Conservation (phyloP, 2,888 invertebrate species). For the Parnassius smintheus region DNA sequence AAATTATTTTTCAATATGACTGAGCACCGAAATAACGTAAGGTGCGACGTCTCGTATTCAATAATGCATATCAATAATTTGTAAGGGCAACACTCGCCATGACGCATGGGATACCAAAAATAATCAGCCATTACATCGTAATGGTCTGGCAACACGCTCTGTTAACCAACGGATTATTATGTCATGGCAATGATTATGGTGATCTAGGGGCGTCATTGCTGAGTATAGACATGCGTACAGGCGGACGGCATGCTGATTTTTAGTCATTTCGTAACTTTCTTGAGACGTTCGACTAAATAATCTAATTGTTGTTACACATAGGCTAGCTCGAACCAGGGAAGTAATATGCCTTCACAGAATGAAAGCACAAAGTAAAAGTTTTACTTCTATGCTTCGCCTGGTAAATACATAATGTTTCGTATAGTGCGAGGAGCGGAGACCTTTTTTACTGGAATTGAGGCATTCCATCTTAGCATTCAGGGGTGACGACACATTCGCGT, state of each 20-base stretch:
- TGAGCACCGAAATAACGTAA: not conserved
- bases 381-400: no score
- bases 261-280: not conserved
- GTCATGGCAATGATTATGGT: slow-evolving; percentile 56
- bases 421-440: no score
- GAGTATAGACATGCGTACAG: slow-evolving; percentile 25
- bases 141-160: slow-evolving; percentile 57
- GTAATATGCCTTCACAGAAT: no score
- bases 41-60: slow-evolving; percentile 26
- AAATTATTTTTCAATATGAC: not conserved
- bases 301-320: no score
- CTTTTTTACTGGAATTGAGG: no score
- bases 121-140: slow-evolving; percentile 42
- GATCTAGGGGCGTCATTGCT: slow-evolving; percentile 45
- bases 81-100: slow-evolving; percentile 25
- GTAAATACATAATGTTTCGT: no score
- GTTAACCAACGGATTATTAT: slow-evolving; percentile 61
- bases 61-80: slow-evolving; percentile 30
- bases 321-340: no score
- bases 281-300: not conserved
- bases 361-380: no score
- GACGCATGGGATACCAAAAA: slow-evolving; percentile 36
- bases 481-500: no score
- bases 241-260: slow-evolving; percentile 3
- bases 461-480: no score